Conservation (phyloP, 2,113 vertebrate species). For the Vulpes lagopus region DNA sequence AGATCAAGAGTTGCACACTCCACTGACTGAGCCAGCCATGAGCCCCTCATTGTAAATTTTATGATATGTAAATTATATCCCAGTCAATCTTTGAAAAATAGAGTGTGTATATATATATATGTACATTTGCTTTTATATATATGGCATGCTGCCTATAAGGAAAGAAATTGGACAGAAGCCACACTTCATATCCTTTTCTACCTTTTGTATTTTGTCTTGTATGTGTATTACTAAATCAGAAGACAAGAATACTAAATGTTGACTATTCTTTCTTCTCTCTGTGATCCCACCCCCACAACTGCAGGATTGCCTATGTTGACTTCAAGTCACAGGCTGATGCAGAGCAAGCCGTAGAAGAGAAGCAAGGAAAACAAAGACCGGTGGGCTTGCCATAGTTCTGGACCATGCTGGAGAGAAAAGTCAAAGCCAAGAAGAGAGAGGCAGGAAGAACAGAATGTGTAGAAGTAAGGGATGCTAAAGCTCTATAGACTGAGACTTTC, state of each 20-base stretch:
- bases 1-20: not conserved
- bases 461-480: not conserved
- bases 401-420: conserved; percentile 93
- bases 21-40: not conserved
- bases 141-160: not conserved
- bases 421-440: conserved; percentile 80
- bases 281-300: not conserved
- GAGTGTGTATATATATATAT: not conserved
- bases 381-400: conserved; percentile 91
- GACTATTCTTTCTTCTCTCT: not conserved
- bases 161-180: not conserved
- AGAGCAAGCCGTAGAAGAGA: conserved; percentile 91
- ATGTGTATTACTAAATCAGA: not conserved
- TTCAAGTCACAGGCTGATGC: conserved; percentile 93
- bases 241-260: not conserved
- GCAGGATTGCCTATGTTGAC: conserved; percentile 93
- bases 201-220: not conserved
- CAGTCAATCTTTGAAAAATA: not conserved
- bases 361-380: conserved; percentile 91
- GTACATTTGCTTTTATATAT: not conserved
- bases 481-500: not conserved
- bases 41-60: not conserved
- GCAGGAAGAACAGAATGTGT: not conserved
- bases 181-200: not conserved
- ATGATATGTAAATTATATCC: not conserved